Percentiles rank a stretch among this genome's conserved stretches.
phyloP scores from a whole-genome alignment of 2,888 invertebrate genomes.

The Formica aserva region DNA sequence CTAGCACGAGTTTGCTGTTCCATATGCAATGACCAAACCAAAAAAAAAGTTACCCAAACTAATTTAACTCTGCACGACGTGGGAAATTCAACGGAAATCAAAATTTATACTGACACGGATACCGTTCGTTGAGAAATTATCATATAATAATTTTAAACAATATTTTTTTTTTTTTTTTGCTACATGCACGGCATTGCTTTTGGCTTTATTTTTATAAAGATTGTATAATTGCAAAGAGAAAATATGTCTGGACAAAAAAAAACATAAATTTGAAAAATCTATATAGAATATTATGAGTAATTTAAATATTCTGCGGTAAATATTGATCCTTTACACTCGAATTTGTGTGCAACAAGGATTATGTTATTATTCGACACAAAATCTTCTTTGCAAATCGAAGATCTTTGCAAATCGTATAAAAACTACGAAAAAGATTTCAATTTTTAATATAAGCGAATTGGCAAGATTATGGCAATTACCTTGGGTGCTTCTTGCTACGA shows the following conservation, averaged over 20 bases:
- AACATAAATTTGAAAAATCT: neutral
- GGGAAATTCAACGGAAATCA: slow-evolving; percentile 34
- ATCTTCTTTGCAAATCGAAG: slow-evolving; percentile 9
- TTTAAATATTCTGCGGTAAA: neutral
- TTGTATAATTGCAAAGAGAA: neutral
- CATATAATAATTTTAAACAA: neutral
- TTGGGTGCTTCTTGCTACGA: slow-evolving; percentile 88
- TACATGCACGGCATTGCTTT: neutral
- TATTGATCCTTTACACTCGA: neutral
- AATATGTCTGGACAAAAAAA: neutral
- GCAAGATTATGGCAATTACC: slow-evolving; percentile 78
- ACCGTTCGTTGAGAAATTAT: slow-evolving; percentile 8
- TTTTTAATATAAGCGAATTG: slow-evolving; percentile 6
- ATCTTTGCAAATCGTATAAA: neutral
- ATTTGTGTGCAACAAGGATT: neutral
- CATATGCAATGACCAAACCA: slow-evolving; percentile 32
- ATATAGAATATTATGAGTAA: neutral
- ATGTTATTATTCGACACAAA: neutral
- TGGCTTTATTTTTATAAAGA: neutral
- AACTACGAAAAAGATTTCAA: neutral
- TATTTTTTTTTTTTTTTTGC: neutral
- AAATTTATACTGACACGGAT: slow-evolving; percentile 29
- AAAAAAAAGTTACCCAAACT: slow-evolving; percentile 40
- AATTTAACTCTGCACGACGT: slow-evolving; percentile 41
- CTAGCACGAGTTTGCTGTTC: slow-evolving; percentile 33